Evolutionary conservation across 2,888 invertebrate species (phyloP).

Genomic region (Vannuccia rotundouncinata): DNA sequence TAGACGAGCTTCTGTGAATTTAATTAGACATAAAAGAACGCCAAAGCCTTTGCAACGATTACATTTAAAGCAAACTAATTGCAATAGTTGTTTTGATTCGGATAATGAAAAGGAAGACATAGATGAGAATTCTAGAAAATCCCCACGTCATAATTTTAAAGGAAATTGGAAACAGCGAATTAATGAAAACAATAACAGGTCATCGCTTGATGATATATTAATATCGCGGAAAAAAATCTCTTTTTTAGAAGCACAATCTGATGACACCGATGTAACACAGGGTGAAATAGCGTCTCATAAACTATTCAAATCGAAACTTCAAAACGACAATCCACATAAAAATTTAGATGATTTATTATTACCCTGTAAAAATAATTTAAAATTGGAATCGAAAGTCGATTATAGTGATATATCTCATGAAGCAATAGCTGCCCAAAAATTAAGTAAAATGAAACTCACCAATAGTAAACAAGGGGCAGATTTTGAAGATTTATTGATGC

Average conservation of each 20-base stretch:
- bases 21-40: not conserved
- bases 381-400: too few species aligned
- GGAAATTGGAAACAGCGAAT: not conserved
- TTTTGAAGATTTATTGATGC: too few species aligned
- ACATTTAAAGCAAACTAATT: not conserved
- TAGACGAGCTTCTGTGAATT: not conserved
- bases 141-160: too few species aligned
- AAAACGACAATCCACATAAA: not conserved
- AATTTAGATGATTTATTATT: not conserved
- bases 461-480: too few species aligned
- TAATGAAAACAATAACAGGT: not conserved
- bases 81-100: not conserved
- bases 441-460: too few species aligned
- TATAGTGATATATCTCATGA: too few species aligned
- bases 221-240: not conserved
- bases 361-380: not conserved
- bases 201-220: not conserved
- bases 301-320: too few species aligned
- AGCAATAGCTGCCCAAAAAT: too few species aligned
- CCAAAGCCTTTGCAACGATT: not conserved
- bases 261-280: too few species aligned
- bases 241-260: too few species aligned
- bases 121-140: too few species aligned
- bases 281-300: too few species aligned
- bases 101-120: not conserved